These are phyloP conservation scores for Napeogenes sylphis DNA, from an alignment of 2,888 invertebrate genomes.

Conservation along the genomic window DNA sequence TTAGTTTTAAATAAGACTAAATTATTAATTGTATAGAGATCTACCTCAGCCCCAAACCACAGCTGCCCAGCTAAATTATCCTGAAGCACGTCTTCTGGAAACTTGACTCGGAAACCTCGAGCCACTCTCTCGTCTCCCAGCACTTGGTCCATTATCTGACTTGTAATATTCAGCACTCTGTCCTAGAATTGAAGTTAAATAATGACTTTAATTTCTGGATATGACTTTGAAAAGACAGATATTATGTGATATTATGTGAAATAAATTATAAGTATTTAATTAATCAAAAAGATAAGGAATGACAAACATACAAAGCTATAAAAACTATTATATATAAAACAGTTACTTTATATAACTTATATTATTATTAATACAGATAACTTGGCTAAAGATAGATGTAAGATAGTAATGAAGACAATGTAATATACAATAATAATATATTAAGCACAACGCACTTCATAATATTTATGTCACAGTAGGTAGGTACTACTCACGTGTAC, in stretches of 20 bases:
- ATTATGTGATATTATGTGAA: too few species aligned
- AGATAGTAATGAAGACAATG: constrained; percentile 17
- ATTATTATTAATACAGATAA: too few species aligned
- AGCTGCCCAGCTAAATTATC: constrained; percentile 98
- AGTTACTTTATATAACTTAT: too few species aligned
- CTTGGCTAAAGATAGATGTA: neutral
- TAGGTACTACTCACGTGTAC: too few species aligned
- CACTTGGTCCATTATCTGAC: constrained; percentile 96
- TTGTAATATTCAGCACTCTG: constrained; percentile 93
- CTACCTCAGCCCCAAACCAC: constrained; percentile 99
- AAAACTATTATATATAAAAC: too few species aligned
- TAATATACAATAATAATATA: constrained; percentile 8
- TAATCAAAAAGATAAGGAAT: too few species aligned
- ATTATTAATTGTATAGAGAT: neutral
- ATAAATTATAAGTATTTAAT: too few species aligned
- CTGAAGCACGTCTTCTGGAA: constrained; percentile 98
- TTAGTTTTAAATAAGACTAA: neutral
- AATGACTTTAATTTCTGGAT: neutral
- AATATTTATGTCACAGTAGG: too few species aligned
- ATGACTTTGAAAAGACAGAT: too few species aligned
- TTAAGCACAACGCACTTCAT: constrained; percentile 15
- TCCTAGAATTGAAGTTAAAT: constrained; percentile 73
- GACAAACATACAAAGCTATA: too few species aligned
- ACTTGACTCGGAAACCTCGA: constrained; percentile 97
- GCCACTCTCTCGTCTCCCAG: constrained; percentile 91